A percentile compares a stretch with the other conserved stretches of the same genome.
phyloP scores from a whole-genome alignment of 2,797 vertebrate genomes.

The Acomys russatus region DNA sequence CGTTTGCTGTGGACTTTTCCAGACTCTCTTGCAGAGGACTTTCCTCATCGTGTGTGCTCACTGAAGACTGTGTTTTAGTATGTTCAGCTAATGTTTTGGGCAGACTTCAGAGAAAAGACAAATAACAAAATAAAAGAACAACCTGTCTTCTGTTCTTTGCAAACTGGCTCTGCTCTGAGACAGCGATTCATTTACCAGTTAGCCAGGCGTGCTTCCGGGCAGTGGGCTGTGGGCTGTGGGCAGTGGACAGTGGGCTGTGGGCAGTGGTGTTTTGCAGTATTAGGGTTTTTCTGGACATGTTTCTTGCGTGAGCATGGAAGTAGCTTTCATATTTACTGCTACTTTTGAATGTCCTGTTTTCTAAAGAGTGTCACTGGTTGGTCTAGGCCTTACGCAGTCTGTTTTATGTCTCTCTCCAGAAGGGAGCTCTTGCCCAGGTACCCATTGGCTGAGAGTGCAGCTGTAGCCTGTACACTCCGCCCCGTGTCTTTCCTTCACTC shows the following conservation, averaged over 20 bases:
- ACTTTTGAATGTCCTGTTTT: background rate
- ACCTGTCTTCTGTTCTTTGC: background rate
- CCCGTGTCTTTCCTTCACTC: background rate
- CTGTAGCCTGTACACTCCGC: background rate
- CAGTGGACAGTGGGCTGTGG: background rate
- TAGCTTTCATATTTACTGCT: background rate
- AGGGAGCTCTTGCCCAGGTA: background rate
- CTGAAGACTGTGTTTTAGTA: background rate
- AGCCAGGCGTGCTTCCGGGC: background rate
- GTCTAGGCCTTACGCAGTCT: background rate
- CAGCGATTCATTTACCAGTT: background rate
- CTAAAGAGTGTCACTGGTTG: background rate
- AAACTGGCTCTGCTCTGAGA: background rate
- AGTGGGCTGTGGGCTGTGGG: background rate
- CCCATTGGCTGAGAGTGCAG: background rate
- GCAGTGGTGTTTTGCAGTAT: background rate
- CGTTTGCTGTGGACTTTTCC: background rate
- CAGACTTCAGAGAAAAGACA: background rate
- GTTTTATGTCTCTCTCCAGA: background rate
- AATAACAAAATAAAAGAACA: background rate
- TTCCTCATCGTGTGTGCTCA: background rate
- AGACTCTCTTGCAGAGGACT: background rate
- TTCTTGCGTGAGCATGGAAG: background rate
- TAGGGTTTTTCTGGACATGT: background rate
- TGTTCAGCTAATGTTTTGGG: conserved; percentile 54